These are phyloP conservation scores for Cetoscarus ocellatus DNA, from an alignment of 2,797 vertebrate genomes.

Conservation along the genomic window DNA sequence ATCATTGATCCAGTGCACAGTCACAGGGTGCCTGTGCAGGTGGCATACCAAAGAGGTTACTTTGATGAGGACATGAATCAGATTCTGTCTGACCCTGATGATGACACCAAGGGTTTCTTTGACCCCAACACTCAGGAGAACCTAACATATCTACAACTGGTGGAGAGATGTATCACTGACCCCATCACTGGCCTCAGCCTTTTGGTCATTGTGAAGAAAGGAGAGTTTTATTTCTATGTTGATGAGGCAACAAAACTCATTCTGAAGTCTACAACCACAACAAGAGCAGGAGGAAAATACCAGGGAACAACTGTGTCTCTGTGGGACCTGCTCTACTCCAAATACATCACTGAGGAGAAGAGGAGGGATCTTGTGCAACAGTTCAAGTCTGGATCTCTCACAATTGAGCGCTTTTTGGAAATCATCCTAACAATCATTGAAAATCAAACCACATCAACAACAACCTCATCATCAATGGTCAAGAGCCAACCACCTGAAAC, in stretches of 20 bases:
- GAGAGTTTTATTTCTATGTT: slow-evolving; percentile 83
- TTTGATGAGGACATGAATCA: slow-evolving; percentile 84
- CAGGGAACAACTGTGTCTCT: slow-evolving; percentile 1
- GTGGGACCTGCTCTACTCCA: background rate
- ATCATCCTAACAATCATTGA: slow-evolving; percentile 25
- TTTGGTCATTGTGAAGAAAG: slow-evolving; percentile 83
- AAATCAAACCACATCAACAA: slow-evolving; percentile 56
- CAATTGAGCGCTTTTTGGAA: background rate
- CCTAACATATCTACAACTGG: slow-evolving; percentile 87
- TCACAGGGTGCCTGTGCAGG: slow-evolving; percentile 71
- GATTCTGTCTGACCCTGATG: slow-evolving; percentile 79
- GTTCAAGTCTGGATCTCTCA: slow-evolving; percentile 62
- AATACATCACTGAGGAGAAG: slow-evolving; percentile 2
- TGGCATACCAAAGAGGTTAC: slow-evolving; percentile 73
- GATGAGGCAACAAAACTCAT: slow-evolving; percentile 82
- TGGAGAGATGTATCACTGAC: slow-evolving; percentile 86
- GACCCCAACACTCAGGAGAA: slow-evolving; percentile 90
- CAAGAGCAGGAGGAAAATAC: background rate
- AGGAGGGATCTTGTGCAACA: slow-evolving; percentile 34
- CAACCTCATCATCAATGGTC: slow-evolving; percentile 39
- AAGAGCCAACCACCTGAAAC: slow-evolving; percentile 16
- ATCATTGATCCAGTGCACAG: slow-evolving; percentile 75
- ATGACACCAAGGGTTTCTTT: slow-evolving; percentile 89
- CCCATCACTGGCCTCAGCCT: slow-evolving; percentile 82
- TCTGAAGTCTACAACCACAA: slow-evolving; percentile 71